Evolutionary conservation across 2,113 vertebrate species (phyloP), one percentile per base, ranked within the genome.

Genomic region (Tychaedon coryphoeus): DNA sequence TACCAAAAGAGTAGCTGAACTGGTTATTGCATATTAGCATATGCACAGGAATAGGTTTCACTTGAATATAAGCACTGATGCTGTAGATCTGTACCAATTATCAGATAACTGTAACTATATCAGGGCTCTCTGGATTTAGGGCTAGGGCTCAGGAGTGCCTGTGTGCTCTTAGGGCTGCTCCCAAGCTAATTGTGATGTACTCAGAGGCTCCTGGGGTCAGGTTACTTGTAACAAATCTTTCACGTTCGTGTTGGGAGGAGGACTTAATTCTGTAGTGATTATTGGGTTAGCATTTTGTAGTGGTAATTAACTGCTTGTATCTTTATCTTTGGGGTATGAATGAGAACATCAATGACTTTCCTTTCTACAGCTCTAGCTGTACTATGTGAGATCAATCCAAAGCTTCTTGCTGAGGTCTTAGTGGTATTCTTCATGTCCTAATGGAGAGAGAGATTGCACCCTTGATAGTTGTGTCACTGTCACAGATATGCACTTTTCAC

Each of bases 231-330:
- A 81, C 36, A 83, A 78, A 67, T 48, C 40, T 53, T 81, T 70
- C 50, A 23, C 0, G 0, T 45, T 74, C 2, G 0, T n/a, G 5
- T 26, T 73, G 36, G n/a, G 38, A 67, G 45, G 43, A 57, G 33
- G 33, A 74, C 10, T 8, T 40, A 75, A 66, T 77, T 70, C 69
- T 53, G 45, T 34, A 79, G 34, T 36, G 43, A 92, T 88, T 81
- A 38, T 73, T 86, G 53, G n/a, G 36, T 89, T 86, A 69, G 57
- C 3, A 0, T 86, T 94, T 87, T 64, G 38, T 86, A 26, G 43
- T n/a, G 60, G 53, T 72, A 81, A 94, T 36, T 90, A 91, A 84
- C 16, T 89, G 28, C 70, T 45, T 64, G 12, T 88, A 12, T 76
- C 66, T 71, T 73, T 81, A 36, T 85, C 29, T 94, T n/a, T 84